Evolutionary conservation across 1,140 invertebrate genomes (phyloP), one percentile per base, ranked within the genome.

Genomic region (Scaptodrosophila lebanonensis): DNA sequence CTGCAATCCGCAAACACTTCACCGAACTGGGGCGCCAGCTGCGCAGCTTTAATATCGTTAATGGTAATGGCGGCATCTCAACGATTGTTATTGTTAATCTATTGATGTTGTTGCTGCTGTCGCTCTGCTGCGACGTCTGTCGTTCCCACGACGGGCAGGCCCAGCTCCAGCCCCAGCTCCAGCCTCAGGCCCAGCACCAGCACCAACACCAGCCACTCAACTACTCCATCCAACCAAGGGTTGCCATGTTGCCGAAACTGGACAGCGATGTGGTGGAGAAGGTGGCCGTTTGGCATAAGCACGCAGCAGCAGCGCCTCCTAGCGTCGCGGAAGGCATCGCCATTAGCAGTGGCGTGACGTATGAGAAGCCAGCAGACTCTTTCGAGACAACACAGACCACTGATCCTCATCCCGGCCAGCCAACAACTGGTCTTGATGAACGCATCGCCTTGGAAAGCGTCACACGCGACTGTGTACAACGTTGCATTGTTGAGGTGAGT

Each of bases 401-500:
- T n/a, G n/a, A n/a, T n/a, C n/a, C n/a, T n/a, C n/a, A n/a, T n/a
- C n/a, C n/a, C n/a, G n/a, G n/a, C n/a, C n/a, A n/a, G n/a, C n/a
- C n/a, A n/a, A 25, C 22, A 25, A 25, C 8, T 3, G 59, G 32
- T 8, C 50, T 58, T 6, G 75, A 77, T 17, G 73, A 77, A 52
- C 60, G 68, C 4, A 53, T 79, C 7, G 44, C 47, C 18, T 27
- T 68, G 8, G 73, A 82, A 25, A 58, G 39, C 1, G 73, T 84
- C 15, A 83, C 79, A n/a, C 30, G 68, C 2, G 77, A 83, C 3
- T 84, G 79, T 42, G 57, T 84, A 5, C 64, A 73, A 49, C 79
- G 73, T 1, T 83, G 79, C 33, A 75, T 84, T 47, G 66, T 79
- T 1, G 79, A 83, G 68, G 79, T 83, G 35, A 82, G 75, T n/a